Evolutionary conservation across 2,113 vertebrate species (phyloP).

Genomic region (Entomyzon cyanotis): DNA sequence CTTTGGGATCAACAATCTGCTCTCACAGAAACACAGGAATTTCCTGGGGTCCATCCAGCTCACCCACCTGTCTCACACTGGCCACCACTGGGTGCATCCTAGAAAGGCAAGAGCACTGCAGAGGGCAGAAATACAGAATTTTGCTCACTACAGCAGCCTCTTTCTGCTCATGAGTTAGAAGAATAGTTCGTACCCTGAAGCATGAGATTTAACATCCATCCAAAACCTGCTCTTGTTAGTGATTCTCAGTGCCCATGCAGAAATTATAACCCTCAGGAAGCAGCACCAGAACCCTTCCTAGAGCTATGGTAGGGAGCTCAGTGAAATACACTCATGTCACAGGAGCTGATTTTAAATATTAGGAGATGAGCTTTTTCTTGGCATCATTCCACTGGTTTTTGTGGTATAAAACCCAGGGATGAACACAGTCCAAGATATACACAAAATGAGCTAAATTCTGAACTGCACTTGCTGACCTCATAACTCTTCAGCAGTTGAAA

Average conservation of each 20-base stretch:
- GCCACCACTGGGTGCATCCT: rapidly evolving
- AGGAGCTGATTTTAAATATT: not conserved
- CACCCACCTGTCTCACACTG: rapidly evolving
- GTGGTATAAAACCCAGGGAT: conserved; percentile 16
- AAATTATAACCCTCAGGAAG: not conserved
- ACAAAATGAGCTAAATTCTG: conserved; percentile 45
- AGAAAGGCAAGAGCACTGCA: not conserved
- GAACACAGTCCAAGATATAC: conserved; percentile 39
- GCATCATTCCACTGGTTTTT: conserved; percentile 11
- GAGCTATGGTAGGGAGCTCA: not conserved
- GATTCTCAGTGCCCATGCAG: not conserved
- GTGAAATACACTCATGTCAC: not conserved
- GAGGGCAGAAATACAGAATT: not conserved
- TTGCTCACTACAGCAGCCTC: not conserved
- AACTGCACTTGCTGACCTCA: conserved; percentile 40
- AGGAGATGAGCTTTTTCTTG: not conserved
- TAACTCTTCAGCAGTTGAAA: conserved; percentile 45
- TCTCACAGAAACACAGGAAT: not conserved
- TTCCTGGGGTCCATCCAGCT: rapidly evolving
- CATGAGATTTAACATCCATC: not conserved
- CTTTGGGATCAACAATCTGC: not conserved
- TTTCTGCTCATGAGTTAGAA: not conserved
- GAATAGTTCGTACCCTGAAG: not conserved
- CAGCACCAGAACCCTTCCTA: not conserved
- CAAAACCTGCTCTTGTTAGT: not conserved